These are phyloP conservation scores for Spodoptera litura DNA, from an alignment of 1,140 invertebrate species.

Conservation along the genomic window DNA sequence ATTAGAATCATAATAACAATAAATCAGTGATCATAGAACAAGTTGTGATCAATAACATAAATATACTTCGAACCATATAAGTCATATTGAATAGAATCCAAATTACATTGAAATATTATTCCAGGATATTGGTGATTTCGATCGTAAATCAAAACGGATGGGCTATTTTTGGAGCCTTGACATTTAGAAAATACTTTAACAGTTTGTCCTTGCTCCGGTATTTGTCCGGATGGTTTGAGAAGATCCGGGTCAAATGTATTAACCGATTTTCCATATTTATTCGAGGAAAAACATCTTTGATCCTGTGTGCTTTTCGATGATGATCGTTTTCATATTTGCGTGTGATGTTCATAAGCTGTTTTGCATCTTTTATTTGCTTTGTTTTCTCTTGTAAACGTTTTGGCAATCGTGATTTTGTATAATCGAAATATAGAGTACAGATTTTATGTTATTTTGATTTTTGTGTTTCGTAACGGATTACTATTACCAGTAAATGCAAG, in stretches of 20 bases:
- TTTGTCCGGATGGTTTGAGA: conserved; percentile 29
- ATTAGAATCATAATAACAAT: conserved; percentile 8
- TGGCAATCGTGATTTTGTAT: background rate
- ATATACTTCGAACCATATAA: background rate
- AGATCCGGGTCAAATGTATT: conserved; percentile 39
- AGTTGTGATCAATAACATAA: conserved; percentile 9
- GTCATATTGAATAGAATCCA: conserved; percentile 11
- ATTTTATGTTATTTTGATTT: too few relatives aligned
- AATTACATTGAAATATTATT: conserved; percentile 41
- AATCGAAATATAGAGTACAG: too few relatives aligned
- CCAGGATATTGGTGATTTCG: conserved; percentile 17
- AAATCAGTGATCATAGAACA: background rate
- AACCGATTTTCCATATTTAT: background rate
- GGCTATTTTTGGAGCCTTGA: conserved; percentile 35
- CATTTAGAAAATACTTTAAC: conserved; percentile 22
- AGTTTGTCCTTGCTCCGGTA: conserved; percentile 47
- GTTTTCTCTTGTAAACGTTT: background rate
- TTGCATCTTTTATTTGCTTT: background rate
- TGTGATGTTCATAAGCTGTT: background rate
- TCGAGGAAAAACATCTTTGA: background rate
- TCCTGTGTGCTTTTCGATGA: background rate
- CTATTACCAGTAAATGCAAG: too few relatives aligned
- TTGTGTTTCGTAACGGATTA: too few relatives aligned
- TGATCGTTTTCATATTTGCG: background rate
- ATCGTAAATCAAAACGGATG: conserved; percentile 33